Evolutionary conservation across 2,113 vertebrate species (phyloP), one percentile per base, ranked within the genome.

Genomic region (Phrynocephalus versicolor): DNA sequence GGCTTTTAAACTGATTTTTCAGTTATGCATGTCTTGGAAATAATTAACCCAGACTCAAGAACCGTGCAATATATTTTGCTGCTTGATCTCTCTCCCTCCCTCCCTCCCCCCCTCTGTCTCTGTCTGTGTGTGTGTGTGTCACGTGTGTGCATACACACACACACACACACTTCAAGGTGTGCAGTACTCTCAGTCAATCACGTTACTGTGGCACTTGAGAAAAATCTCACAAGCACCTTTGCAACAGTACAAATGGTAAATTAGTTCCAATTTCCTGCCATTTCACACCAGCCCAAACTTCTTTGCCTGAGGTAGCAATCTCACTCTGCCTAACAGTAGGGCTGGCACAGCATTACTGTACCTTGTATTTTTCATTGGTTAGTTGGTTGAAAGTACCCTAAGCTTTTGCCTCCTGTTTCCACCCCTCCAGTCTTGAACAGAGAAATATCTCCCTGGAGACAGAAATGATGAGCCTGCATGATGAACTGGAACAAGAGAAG

Each of bases 401-500:
- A 64, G 25, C 25, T 16, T 62, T 76, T 41, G 57, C 19, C 23
- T 72, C 19, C 37, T 71, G 45, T 55, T 30, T 64, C 3, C 27
- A 12, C 15, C 14, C 70, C 37, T 92, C 13, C 92, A 99, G 99
- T 94, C 93, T 99, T 94, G 98, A 99, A 93, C 98, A 98, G 92
- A 97, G 97, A 64, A 99, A 99, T 92, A 85, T 98, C 90, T 97
- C 97, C 79, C 95, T 99, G 95, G 98, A 99, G 94, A 97, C 97
- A 0, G 98, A 99, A 92, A 98, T 99, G 97, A 95, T 97, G 91
- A 96, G 85, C 87, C 95, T 99, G 82, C 97, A 98, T 0, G 98
- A 99, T 72, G 98, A 99, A 92, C 96, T 99, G 92, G 98, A 99
- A 95, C 99, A 99, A 94, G 98, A 99, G 92, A 96, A 97, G 90